Conservation (phyloP, 2,888 invertebrate species). For the Gari tellinella region DNA sequence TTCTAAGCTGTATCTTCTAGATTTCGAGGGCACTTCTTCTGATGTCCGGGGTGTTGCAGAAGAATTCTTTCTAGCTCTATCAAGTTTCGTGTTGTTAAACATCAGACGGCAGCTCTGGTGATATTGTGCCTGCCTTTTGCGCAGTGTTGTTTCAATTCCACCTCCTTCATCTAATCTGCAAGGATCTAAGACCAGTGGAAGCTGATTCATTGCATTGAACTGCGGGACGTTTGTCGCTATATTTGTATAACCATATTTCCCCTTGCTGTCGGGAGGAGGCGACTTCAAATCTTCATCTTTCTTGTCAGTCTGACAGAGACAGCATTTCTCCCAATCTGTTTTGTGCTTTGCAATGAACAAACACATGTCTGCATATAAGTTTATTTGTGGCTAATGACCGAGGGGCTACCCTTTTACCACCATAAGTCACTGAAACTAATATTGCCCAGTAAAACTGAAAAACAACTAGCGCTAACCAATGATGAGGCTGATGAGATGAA, state of each 20-base stretch:
- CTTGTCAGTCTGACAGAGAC: conserved; percentile 33
- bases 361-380: no score
- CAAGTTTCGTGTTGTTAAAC: conserved; percentile 53
- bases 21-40: conserved; percentile 4
- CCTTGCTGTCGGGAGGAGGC: conserved; percentile 9
- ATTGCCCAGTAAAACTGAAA: no score
- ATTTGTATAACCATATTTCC: conserved; percentile 25
- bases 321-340: conserved; percentile 37
- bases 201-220: conserved; percentile 32
- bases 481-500: no score
- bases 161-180: conserved; percentile 51
- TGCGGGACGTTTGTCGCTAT: conserved; percentile 39
- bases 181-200: conserved; percentile 51
- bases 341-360: background rate
- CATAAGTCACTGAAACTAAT: no score
- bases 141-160: conserved; percentile 54
- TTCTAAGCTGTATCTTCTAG: conserved; percentile 8
- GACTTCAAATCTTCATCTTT: conserved; percentile 35
- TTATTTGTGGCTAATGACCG: no score
- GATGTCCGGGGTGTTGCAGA: background rate
- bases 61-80: conserved; percentile 27
- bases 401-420: no score
- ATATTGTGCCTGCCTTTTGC: conserved; percentile 46
- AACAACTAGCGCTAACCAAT: no score
- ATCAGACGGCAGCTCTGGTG: conserved; percentile 43